These are phyloP conservation scores for Megaceryle maxima DNA, from an alignment of 2,113 vertebrate genomes.

Conservation along the genomic window DNA sequence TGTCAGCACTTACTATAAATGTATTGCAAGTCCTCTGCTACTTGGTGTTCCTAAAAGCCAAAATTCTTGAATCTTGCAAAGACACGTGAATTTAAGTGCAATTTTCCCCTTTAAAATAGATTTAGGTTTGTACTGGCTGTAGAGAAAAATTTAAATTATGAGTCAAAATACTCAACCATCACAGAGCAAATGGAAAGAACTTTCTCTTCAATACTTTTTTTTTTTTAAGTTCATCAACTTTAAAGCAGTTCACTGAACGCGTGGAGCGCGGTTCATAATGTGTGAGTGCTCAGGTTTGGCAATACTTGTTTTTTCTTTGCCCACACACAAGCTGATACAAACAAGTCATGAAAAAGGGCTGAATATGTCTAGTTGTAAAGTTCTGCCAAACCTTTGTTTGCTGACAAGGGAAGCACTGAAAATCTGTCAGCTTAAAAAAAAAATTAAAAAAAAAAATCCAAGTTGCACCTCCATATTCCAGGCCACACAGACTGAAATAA, in stretches of 20 bases:
- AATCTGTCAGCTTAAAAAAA: constrained; percentile 2
- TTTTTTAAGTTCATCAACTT: neutral
- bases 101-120: neutral
- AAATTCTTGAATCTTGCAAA: neutral
- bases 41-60: neutral
- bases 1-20: neutral
- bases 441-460: neutral
- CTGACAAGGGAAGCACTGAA: constrained; percentile 9
- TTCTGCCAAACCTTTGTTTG: constrained; percentile 30
- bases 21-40: neutral
- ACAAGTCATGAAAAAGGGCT: neutral
- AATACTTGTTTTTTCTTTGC: neutral
- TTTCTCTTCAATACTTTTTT: neutral
- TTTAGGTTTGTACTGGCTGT: neutral
- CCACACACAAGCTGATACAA: neutral
- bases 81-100: neutral
- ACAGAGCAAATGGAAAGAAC: neutral
- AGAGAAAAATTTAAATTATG: neutral
- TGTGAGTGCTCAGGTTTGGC: neutral
- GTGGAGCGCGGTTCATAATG: neutral
- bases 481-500: constrained; percentile 50
- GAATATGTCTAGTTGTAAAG: neutral
- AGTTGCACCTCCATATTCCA: constrained; percentile 5
- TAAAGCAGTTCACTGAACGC: neutral
- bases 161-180: neutral